A percentile compares a stretch with the other conserved stretches of the same genome.
Evolutionary conservation across 2,797 vertebrate genomes (phyloP).

Genomic region (Cetoscarus ocellatus): DNA sequence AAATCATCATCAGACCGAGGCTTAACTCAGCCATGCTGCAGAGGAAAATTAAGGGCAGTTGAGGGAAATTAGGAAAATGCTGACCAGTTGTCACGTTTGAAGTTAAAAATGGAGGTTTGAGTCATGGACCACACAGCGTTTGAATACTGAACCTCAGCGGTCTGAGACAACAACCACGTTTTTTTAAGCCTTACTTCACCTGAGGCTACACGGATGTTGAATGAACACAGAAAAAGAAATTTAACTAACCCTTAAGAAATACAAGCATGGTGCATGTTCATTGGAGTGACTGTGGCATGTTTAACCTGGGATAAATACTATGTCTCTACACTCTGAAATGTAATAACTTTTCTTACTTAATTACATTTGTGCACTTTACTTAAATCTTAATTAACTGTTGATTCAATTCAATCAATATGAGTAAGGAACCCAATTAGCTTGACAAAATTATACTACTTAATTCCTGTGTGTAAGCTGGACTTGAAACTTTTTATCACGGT

Average conservation of each 20-base stretch:
- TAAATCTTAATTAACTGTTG: no score
- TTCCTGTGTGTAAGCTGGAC: no score
- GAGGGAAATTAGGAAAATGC: constrained; percentile 35
- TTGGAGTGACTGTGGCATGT: neutral
- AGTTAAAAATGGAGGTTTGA: constrained; percentile 62
- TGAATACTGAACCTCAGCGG: constrained; percentile 25
- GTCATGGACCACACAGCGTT: constrained; percentile 28
- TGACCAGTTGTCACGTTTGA: constrained; percentile 31
- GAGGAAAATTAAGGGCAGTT: constrained; percentile 34
- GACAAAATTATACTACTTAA: no score
- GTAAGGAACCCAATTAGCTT: no score
- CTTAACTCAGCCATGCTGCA: constrained; percentile 7
- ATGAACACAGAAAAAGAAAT: neutral
- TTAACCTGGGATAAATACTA: neutral
- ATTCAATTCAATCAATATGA: no score
- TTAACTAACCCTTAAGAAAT: neutral
- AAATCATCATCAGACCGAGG: constrained; percentile 8
- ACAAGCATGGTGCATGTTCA: neutral
- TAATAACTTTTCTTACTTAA: no score
- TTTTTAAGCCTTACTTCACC: neutral
- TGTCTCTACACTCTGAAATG: no score
- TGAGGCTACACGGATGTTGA: neutral
- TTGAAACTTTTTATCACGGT: no score
- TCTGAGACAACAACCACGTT: neutral
- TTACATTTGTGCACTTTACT: no score